Base-by-base conservation (phyloP, 2,113 vertebrate species). In the Marcusenius ussheri region DNA sequence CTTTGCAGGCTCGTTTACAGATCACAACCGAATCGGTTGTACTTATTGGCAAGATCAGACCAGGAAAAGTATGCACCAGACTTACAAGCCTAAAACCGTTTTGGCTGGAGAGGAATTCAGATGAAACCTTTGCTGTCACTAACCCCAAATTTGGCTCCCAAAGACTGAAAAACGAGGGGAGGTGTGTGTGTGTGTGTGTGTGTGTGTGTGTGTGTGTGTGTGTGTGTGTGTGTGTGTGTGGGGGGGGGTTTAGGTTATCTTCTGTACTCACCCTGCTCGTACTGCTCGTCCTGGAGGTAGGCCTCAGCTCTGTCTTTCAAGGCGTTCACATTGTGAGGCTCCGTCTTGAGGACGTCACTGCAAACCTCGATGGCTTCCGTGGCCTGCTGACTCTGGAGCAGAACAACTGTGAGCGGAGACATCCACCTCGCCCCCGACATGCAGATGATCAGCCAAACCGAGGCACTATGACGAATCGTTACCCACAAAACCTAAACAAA, bases 221-320 rank as follows among this genome's bases (percentile, higher is more conserved):
- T 49, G 8, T 49, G 47, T 49, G 47, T 11, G 46, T 47, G 46
- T 47, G 46, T 46, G 46, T 7, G 46, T 7, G 46, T 0, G 47
- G 1, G 49, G 11, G 49, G 4, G 15, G 15, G 51, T 4, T 51
- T 19, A 19, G 50, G 50, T 19, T 53, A 49, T 49, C 5, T 19
- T 27, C 11, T 27, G 45, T 27, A 62, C 92, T 88, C 95, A 99
- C 98, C 98, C 97, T 98, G 97, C 83, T 99, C 97, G 51, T 98
- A 99, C 92, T 97, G 96, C 74, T 99, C 98, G 53, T 99, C 97
- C 89, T 97, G 95, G 89, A 99, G 90, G 66, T 97, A 97, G 50
- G 97, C 98, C 93, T 99, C 98, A 2, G 98, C 98, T 92, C 98
- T 93, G 93, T 98, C 97, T 94, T 98, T 98, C 89, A 99, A 93